A percentile compares a stretch with the other conserved stretches of the same genome.
phyloP scores from a whole-genome alignment of 2,797 vertebrate species.

The Lindbergichthys nudifrons region DNA sequence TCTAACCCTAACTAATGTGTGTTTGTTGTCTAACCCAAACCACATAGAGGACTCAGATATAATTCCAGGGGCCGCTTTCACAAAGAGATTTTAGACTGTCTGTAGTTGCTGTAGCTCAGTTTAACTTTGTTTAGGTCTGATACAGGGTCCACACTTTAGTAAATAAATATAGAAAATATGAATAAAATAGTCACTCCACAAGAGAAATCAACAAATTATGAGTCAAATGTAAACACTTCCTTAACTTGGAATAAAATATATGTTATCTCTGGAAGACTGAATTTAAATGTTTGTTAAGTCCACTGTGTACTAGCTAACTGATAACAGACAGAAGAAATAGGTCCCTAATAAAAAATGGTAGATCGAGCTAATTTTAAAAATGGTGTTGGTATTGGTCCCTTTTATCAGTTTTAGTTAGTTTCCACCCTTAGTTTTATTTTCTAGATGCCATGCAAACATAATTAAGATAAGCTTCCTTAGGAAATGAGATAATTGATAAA shows the following conservation, averaged over 20 bases:
- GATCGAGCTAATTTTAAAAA: slow-evolving; percentile 9
- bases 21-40: slow-evolving; percentile 5
- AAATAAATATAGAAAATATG: not conserved
- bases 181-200: too few relatives aligned
- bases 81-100: not conserved
- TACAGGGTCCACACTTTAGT: too few relatives aligned
- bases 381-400: slow-evolving; percentile 18
- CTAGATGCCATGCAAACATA: slow-evolving; percentile 28
- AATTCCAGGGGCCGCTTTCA: not conserved
- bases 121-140: not conserved
- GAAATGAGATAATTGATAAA: slow-evolving; percentile 40
- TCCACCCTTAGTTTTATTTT: not conserved
- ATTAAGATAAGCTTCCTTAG: slow-evolving; percentile 30
- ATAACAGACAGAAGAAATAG: not conserved
- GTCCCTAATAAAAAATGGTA: slow-evolving; percentile 1
- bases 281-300: not conserved
- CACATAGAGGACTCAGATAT: not conserved
- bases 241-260: too few relatives aligned
- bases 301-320: not conserved
- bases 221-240: too few relatives aligned
- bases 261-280: not conserved
- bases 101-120: not conserved
- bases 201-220: too few relatives aligned
- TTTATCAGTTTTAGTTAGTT: slow-evolving; percentile 24
- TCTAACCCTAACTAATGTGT: not conserved